phyloP scores from a whole-genome alignment of 1,140 invertebrate genomes.

The Episyrphus balteatus region DNA sequence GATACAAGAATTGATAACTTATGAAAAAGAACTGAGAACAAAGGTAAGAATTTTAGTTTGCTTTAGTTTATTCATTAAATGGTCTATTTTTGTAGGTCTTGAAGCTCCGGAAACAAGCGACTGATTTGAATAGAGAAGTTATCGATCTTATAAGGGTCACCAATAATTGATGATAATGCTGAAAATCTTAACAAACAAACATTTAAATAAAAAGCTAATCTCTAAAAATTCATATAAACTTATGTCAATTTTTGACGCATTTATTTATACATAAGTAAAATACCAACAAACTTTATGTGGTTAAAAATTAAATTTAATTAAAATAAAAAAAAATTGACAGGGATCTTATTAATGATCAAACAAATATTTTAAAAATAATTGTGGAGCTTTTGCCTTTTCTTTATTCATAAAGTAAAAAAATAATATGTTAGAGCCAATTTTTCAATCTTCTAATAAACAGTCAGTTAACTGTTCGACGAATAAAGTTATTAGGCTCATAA shows the following conservation, averaged over 20 bases:
- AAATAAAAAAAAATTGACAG: too few relatives aligned
- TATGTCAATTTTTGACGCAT: constrained; percentile 34
- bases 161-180: constrained; percentile 9
- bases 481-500: too few relatives aligned
- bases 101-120: constrained; percentile 29
- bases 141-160: constrained; percentile 14
- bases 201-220: constrained; percentile 12
- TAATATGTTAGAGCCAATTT: background rate
- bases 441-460: too few relatives aligned
- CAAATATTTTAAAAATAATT: too few relatives aligned
- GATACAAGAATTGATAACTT: constrained; percentile 43
- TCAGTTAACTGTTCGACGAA: too few relatives aligned
- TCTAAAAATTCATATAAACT: constrained; percentile 14
- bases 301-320: too few relatives aligned
- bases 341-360: too few relatives aligned
- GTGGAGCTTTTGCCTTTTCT: too few relatives aligned
- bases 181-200: constrained; percentile 16
- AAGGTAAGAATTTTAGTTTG: constrained; percentile 32
- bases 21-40: constrained; percentile 46
- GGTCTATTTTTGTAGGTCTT: constrained; percentile 15
- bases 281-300: background rate
- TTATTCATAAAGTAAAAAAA: too few relatives aligned
- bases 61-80: background rate
- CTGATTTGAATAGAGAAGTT: constrained; percentile 26
- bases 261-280: constrained; percentile 26